Conservation (phyloP, 2,797 vertebrate species). For the Otolemur crassicaudatus region DNA sequence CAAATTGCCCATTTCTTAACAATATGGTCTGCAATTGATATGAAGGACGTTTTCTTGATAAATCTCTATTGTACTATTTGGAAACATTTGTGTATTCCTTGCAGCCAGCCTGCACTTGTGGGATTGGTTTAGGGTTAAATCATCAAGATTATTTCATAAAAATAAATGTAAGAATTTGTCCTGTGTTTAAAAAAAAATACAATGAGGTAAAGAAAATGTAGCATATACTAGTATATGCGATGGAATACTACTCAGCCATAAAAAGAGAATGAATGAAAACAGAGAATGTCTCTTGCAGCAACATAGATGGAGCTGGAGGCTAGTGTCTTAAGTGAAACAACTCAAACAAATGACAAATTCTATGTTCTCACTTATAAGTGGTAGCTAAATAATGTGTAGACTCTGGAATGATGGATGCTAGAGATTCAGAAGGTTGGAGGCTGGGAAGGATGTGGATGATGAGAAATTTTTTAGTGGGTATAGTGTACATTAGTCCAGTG, state of each 20-base stretch:
- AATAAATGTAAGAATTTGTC: constrained; percentile 75
- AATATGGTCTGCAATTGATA: constrained; percentile 64
- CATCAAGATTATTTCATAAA: constrained; percentile 67
- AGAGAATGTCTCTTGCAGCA: background rate
- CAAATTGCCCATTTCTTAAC: constrained; percentile 57
- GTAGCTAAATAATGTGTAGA: background rate
- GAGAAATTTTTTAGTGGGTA: background rate
- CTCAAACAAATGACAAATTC: background rate
- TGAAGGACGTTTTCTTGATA: constrained; percentile 66
- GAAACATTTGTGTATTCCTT: constrained; percentile 62
- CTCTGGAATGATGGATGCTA: background rate
- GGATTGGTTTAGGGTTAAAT: constrained; percentile 75
- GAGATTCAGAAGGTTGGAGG: background rate
- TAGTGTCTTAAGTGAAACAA: background rate
- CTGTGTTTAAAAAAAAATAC: background rate
- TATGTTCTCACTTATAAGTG: background rate
- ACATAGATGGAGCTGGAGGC: background rate
- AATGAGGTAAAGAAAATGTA: background rate
- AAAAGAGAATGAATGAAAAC: background rate
- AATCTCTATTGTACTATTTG: constrained; percentile 59
- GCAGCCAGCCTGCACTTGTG: constrained; percentile 52
- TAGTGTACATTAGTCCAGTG: no score
- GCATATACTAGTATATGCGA: no score
- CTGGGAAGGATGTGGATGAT: background rate
- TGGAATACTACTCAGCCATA: background rate